Percentiles rank a stretch among this genome's conserved stretches.
Conservation (phyloP, 2,888 invertebrate genomes). For the Drosophila demipolita region DNA sequence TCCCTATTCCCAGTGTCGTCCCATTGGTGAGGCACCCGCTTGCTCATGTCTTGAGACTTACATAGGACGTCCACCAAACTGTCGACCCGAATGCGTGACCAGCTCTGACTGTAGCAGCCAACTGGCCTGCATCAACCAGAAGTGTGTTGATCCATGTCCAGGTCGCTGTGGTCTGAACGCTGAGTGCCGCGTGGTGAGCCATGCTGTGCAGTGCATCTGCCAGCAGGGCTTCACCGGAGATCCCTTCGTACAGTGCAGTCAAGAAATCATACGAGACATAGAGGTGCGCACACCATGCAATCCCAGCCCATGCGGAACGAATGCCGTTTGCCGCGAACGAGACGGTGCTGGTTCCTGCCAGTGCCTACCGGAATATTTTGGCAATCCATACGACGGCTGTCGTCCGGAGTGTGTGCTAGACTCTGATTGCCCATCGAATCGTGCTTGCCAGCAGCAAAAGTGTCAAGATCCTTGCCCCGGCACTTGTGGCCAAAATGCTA, state of each 20-base stretch:
- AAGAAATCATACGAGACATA: conserved; percentile 82
- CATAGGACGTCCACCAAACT: conserved; percentile 90
- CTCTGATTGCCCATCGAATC: conserved; percentile 90
- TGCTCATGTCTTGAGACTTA: conserved; percentile 90
- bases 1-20: conserved; percentile 90
- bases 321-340: conserved; percentile 90
- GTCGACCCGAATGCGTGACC: conserved; percentile 92
- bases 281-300: conserved; percentile 87
- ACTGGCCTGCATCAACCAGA: conserved; percentile 91
- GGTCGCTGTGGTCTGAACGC: conserved; percentile 90
- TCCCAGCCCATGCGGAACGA: conserved; percentile 89
- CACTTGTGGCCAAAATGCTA: conserved; percentile 90
- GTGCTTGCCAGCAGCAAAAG: conserved; percentile 90
- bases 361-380: conserved; percentile 90
- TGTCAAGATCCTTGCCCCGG: conserved; percentile 93
- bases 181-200: conserved; percentile 91
- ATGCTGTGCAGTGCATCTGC: conserved; percentile 91
- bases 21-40: conserved; percentile 88
- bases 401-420: conserved; percentile 91
- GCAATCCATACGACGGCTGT: conserved; percentile 92
- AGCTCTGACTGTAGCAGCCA: conserved; percentile 90
- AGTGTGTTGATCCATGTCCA: conserved; percentile 91
- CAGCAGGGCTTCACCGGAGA: conserved; percentile 89
- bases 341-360: conserved; percentile 89
- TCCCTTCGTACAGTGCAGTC: conserved; percentile 89